Evolutionary conservation across 2,113 vertebrate genomes (phyloP).

Genomic region (Neofelis nebulosa): DNA sequence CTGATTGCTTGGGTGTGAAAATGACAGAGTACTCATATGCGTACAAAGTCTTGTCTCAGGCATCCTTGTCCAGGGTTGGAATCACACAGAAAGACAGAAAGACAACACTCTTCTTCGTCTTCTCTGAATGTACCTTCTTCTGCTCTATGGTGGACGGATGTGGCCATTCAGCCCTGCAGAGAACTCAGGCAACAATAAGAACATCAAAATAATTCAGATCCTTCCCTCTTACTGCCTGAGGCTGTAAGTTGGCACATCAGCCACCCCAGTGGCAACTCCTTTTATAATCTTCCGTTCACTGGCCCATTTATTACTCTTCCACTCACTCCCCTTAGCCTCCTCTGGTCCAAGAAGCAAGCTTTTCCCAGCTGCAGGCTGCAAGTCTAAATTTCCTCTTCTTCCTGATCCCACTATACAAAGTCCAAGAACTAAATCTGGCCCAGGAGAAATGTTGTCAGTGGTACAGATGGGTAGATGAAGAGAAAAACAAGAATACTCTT

Average conservation of each 20-base stretch:
- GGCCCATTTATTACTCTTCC: background rate
- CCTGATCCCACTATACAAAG: background rate
- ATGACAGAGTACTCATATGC: background rate
- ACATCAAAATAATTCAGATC: background rate
- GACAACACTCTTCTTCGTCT: background rate
- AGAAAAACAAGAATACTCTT: background rate
- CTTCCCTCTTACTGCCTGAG: background rate
- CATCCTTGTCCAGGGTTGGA: background rate
- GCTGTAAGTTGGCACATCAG: background rate
- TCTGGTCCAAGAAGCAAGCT: background rate
- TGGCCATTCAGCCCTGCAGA: background rate
- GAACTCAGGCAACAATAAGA: background rate
- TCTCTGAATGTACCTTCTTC: background rate
- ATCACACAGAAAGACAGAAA: background rate
- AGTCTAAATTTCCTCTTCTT: background rate
- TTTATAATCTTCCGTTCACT: background rate
- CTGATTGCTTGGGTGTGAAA: conserved; percentile 14
- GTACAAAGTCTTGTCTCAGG: background rate
- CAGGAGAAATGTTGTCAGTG: background rate
- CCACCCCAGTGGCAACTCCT: background rate
- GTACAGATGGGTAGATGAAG: background rate
- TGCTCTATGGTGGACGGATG: too few species aligned
- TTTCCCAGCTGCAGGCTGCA: background rate
- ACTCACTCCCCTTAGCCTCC: background rate
- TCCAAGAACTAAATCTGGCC: background rate